Base-by-base conservation (phyloP, 2,797 vertebrate species). In the Salarias fasciatus region DNA sequence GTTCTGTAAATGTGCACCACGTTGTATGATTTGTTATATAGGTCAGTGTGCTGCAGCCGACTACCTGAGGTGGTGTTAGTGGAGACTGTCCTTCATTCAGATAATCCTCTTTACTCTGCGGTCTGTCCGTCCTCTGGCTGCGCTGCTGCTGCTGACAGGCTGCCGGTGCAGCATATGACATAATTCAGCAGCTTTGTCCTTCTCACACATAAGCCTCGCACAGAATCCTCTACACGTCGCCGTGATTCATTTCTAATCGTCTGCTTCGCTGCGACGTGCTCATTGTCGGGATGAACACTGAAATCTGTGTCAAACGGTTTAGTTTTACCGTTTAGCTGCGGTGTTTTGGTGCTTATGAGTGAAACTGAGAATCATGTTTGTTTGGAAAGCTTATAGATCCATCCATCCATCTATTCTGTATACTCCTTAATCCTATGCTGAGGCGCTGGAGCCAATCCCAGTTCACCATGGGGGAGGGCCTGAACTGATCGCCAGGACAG, bases 101-200 rank as follows among this genome's bases (percentile, higher is more conserved):
- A 68, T 89, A 90, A 90, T 28, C 82, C 77, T 86, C 86, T 85
- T 86, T 81, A 69, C 70, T 78, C 62, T 10, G 42, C 59, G 47
- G 54, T 78, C 53, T 79, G 53, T 64, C 29, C 0, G 14, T 42
- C 63, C 53, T 71, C 46, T 11, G 55, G 50, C 63, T 67, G 47
- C 62, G 55, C 55, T 71, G 14, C 45, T 63, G 53, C 73, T 24
- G 24, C 44, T 12, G 24, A 47, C 56, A 47, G 58, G 63, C 66
- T 70, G 59, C 54, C 53, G 13, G 56, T 64, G 66, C 61, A 67
- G 58, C 69, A 49, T 55, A 61, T 68, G 69, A 82, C 66, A 73
- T 72, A 49, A 65, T 83, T 70, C 58, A 63, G 11, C 35, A 68
- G 59, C 75, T 86, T 80, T 87, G 87, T 85, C 83, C 85, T 86